A percentile compares a stretch with the other conserved stretches of the same genome.
These are phyloP conservation scores for Acrobasis consociella DNA, from an alignment of 2,888 invertebrate species.

Conservation along the genomic window DNA sequence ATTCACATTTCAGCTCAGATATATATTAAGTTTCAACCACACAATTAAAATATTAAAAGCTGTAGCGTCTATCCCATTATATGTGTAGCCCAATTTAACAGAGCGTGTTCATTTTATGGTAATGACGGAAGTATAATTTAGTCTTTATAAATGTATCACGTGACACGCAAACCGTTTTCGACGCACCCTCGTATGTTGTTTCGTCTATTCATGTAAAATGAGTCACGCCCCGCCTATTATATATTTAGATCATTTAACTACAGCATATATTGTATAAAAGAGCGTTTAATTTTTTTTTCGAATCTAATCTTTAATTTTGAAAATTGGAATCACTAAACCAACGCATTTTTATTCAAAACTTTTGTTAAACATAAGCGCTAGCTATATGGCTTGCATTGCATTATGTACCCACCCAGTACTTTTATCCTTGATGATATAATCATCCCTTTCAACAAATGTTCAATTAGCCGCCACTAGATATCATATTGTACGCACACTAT, in stretches of 20 bases:
- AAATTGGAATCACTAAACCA: no score
- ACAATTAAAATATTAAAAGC: neutral
- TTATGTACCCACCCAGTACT: no score
- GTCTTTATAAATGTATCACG: conserved; percentile 7
- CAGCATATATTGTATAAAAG: neutral
- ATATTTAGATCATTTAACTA: neutral
- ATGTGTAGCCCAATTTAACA: neutral
- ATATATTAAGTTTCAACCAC: neutral
- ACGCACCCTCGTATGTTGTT: conserved; percentile 13
- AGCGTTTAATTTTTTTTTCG: neutral
- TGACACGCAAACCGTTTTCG: conserved; percentile 7
- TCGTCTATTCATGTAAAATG: conserved; percentile 5
- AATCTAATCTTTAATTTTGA: neutral
- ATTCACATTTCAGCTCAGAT: no score
- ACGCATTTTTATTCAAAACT: no score
- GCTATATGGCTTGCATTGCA: no score
- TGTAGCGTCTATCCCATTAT: neutral
- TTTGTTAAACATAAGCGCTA: no score
- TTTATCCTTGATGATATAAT: no score
- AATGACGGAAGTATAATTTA: conserved; percentile 6
- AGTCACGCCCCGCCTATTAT: conserved; percentile 1
- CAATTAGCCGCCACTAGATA: no score
- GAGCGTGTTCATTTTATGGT: conserved; percentile 1
- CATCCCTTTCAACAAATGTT: no score
- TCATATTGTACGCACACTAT: no score